These are phyloP conservation scores for Parauchenoglanis ngamensis DNA, from an alignment of 2,797 vertebrate genomes.

Conservation along the genomic window DNA sequence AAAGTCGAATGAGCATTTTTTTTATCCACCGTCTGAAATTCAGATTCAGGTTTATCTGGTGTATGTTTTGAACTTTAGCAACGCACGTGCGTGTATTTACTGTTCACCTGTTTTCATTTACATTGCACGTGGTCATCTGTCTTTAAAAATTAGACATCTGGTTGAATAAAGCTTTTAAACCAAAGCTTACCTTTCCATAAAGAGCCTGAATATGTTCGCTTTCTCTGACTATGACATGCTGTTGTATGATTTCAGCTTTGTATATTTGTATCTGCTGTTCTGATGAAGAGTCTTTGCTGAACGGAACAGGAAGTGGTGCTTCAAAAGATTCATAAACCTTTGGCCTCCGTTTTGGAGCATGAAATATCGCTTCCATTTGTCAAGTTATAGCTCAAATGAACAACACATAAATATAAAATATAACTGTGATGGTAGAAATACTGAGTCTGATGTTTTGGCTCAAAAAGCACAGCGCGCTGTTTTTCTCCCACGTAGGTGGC, in stretches of 20 bases:
- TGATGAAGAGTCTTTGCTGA: constrained; percentile 46
- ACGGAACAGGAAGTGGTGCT: constrained; percentile 80
- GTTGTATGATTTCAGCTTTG: constrained; percentile 83
- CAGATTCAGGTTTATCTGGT: neutral
- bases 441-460: neutral
- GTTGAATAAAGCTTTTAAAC: neutral
- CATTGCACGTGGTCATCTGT: neutral
- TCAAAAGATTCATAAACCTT: constrained; percentile 79
- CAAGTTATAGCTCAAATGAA: neutral
- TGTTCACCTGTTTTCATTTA: no score
- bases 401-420: neutral
- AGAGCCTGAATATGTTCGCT: constrained; percentile 79
- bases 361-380: constrained; percentile 82
- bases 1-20: neutral
- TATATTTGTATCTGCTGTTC: constrained; percentile 67
- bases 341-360: constrained; percentile 81
- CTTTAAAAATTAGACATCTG: neutral
- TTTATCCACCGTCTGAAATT: neutral
- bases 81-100: neutral
- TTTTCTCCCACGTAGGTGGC: neutral
- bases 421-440: neutral
- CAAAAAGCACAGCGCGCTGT: neutral
- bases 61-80: neutral
- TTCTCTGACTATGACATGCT: constrained; percentile 80
- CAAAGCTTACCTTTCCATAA: constrained; percentile 77